Percentiles rank a stretch among this genome's conserved stretches.
Evolutionary conservation across 2,113 vertebrate genomes (phyloP).

Genomic region (Proterorhinus semilunaris): DNA sequence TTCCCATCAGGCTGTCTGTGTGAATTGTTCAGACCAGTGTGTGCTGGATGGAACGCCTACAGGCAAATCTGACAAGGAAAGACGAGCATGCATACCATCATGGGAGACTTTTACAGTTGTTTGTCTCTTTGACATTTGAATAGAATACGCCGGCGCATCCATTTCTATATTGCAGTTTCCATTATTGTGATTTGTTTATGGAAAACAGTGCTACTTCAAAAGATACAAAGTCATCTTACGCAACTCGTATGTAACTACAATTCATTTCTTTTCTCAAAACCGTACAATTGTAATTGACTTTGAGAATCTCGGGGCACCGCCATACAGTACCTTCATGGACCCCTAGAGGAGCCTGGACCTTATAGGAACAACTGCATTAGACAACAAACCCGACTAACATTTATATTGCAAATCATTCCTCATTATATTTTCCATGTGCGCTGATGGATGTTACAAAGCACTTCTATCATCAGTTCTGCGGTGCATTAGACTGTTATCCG

Average conservation of each 20-base stretch:
- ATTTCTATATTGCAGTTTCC: background rate
- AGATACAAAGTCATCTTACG: no score
- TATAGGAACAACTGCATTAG: no score
- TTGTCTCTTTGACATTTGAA: background rate
- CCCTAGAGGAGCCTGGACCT: no score
- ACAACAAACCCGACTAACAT: no score
- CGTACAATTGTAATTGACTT: no score
- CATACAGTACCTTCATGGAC: no score
- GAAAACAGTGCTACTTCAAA: no score
- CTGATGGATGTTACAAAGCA: no score
- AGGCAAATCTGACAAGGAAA: conserved; percentile 34
- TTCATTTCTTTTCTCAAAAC: no score
- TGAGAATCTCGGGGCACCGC: no score
- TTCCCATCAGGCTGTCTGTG: conserved; percentile 58
- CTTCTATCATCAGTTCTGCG: no score
- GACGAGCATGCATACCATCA: background rate
- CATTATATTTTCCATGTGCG: background rate
- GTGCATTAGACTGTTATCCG: background rate
- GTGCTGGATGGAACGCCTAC: conserved; percentile 49
- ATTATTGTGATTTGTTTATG: background rate
- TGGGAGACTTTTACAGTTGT: background rate
- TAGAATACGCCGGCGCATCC: background rate
- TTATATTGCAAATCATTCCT: background rate
- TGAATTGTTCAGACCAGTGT: conserved; percentile 56
- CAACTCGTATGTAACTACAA: no score